Conservation (phyloP, 2,797 vertebrate species). For the Eulemur coronatus region DNA sequence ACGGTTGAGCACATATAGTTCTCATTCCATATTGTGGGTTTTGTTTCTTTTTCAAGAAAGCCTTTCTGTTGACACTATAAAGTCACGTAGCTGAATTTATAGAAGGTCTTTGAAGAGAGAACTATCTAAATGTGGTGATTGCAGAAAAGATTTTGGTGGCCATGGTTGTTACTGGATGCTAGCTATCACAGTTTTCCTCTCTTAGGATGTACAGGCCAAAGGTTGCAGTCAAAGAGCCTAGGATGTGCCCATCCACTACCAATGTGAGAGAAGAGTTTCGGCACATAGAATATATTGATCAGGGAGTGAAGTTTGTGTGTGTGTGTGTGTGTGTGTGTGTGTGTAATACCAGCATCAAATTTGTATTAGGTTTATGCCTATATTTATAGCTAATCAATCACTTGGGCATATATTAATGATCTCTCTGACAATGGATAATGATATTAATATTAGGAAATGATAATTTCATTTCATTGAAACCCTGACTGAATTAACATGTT, state of each 20-base stretch:
- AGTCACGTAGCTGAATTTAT: neutral
- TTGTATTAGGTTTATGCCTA: neutral
- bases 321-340: too few relatives aligned
- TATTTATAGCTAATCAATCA: neutral
- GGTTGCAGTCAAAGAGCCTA: neutral
- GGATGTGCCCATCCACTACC: too few relatives aligned
- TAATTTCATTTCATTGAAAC: neutral
- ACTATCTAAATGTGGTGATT: neutral
- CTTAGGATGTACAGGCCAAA: neutral
- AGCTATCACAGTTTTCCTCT: neutral
- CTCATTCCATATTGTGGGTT: neutral
- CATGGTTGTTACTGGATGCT: rapidly evolving
- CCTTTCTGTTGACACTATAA: neutral
- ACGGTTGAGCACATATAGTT: neutral
- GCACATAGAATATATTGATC: neutral
- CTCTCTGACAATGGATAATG: neutral
- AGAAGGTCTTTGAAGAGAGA: neutral
- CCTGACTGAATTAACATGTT: neutral
- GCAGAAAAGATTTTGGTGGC: neutral
- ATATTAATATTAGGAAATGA: neutral
- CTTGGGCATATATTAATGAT: neutral
- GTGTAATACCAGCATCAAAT: neutral
- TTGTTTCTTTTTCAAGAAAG: neutral
- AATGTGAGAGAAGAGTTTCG: neutral
- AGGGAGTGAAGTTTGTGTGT: neutral